These are phyloP conservation scores for Acleris emargana DNA, from an alignment of 2,888 invertebrate species.

Conservation along the genomic window DNA sequence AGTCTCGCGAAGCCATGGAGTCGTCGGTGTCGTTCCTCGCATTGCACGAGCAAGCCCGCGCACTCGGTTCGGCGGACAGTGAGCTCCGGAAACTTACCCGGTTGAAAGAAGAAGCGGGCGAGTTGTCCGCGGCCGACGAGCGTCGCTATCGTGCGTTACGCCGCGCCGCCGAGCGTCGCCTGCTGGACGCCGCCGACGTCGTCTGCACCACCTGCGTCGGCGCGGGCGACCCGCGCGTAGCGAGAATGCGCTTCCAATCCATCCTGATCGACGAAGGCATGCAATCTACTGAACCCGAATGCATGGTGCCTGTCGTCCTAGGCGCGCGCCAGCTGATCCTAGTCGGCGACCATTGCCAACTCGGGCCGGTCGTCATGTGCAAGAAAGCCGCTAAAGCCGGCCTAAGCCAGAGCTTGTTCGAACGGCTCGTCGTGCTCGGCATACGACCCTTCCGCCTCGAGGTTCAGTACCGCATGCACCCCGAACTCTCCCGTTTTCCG, in stretches of 20 bases:
- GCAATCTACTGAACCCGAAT: constrained; percentile 98
- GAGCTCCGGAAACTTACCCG: constrained; percentile 98
- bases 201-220: constrained; percentile 98
- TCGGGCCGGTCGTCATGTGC: constrained; percentile 99
- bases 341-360: constrained; percentile 99
- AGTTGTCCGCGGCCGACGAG: constrained; percentile 97
- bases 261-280: constrained; percentile 98
- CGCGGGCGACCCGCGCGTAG: constrained; percentile 94
- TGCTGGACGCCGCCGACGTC: constrained; percentile 97
- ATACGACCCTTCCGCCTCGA: constrained; percentile 98
- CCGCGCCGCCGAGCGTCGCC: constrained; percentile 94
- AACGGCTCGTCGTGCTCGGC: constrained; percentile 97
- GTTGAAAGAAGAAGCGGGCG: constrained; percentile 98
- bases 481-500: constrained; percentile 97
- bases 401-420: constrained; percentile 98
- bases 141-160: constrained; percentile 95
- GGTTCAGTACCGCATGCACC: constrained; percentile 99
- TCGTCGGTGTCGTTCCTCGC: constrained; percentile 98
- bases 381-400: constrained; percentile 99
- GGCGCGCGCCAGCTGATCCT: constrained; percentile 98
- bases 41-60: constrained; percentile 98
- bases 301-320: constrained; percentile 99
- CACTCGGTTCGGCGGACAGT: constrained; percentile 93
- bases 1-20: constrained; percentile 98
- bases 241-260: constrained; percentile 94